Percentiles rank a stretch among this genome's conserved stretches.
phyloP scores from a whole-genome alignment of 2,113 vertebrate genomes.

The Solea senegalensis region DNA sequence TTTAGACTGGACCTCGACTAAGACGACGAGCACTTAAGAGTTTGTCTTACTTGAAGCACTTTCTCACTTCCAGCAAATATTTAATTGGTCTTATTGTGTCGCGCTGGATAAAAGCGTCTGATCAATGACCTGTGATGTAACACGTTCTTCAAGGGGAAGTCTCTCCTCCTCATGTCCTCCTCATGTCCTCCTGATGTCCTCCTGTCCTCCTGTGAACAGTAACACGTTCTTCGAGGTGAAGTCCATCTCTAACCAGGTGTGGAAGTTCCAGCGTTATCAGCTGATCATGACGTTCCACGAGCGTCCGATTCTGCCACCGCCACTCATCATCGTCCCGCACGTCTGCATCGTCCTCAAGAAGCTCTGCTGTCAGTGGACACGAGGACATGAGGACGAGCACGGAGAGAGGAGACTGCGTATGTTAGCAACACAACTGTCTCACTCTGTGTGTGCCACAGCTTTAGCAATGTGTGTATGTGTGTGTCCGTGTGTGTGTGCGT shows the following conservation, averaged over 20 bases:
- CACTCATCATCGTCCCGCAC: constrained; percentile 93
- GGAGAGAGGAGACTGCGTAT: constrained; percentile 91
- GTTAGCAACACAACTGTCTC: constrained; percentile 30
- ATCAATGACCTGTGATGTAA: too few relatives aligned
- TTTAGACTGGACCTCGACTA: too few relatives aligned
- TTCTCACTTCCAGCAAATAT: too few relatives aligned
- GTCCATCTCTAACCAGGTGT: constrained; percentile 98
- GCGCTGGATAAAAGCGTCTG: too few relatives aligned
- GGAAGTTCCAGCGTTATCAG: constrained; percentile 98
- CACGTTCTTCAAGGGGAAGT: too few relatives aligned
- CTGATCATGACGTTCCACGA: constrained; percentile 98
- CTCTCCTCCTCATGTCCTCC: too few relatives aligned
- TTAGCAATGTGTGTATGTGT: too few relatives aligned
- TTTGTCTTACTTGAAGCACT: too few relatives aligned
- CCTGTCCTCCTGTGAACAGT: constrained; percentile 71
- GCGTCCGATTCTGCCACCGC: constrained; percentile 93
- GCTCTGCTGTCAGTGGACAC: constrained; percentile 86
- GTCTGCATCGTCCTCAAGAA: constrained; percentile 86
- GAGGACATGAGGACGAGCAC: constrained; percentile 83
- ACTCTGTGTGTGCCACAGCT: too few relatives aligned
- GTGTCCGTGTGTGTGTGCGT: neutral
- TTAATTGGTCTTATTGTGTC: too few relatives aligned
- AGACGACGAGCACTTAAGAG: too few relatives aligned
- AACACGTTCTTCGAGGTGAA: constrained; percentile 99
- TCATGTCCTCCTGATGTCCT: neutral